These are phyloP conservation scores for Mellivora capensis DNA, from an alignment of 2,113 vertebrate genomes.

Conservation along the genomic window DNA sequence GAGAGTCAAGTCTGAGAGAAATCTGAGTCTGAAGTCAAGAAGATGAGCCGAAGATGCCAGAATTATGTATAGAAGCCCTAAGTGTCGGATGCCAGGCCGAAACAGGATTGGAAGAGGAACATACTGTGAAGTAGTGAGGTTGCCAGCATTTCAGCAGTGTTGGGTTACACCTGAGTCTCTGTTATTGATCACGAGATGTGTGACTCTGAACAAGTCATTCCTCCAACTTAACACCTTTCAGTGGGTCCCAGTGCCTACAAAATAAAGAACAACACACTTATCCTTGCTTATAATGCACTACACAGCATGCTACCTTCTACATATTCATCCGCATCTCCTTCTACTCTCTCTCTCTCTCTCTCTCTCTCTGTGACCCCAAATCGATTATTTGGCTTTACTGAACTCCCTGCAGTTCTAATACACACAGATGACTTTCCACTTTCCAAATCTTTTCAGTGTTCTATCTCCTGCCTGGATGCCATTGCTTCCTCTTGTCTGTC, in stretches of 20 bases:
- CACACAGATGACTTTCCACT: neutral
- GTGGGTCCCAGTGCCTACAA: neutral
- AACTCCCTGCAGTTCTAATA: neutral
- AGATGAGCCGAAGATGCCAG: neutral
- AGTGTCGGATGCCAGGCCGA: neutral
- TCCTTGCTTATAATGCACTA: neutral
- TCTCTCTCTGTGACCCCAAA: no score
- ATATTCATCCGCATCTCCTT: neutral
- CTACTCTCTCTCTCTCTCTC: neutral
- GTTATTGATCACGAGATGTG: neutral
- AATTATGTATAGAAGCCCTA: neutral
- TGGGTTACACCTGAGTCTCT: neutral
- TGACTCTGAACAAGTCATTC: neutral
- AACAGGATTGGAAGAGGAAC: neutral
- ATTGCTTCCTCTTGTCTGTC: neutral
- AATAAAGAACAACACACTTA: neutral
- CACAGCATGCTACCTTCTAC: neutral
- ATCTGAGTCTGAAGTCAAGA: neutral
- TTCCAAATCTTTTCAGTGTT: neutral
- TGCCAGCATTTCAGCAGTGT: neutral
- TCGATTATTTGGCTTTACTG: neutral
- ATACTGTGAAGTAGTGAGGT: neutral
- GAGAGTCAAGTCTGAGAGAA: neutral
- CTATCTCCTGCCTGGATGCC: neutral
- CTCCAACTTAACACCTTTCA: neutral